Base-by-base conservation (phyloP, 2,888 invertebrate species). In the Spilarctia lutea region DNA sequence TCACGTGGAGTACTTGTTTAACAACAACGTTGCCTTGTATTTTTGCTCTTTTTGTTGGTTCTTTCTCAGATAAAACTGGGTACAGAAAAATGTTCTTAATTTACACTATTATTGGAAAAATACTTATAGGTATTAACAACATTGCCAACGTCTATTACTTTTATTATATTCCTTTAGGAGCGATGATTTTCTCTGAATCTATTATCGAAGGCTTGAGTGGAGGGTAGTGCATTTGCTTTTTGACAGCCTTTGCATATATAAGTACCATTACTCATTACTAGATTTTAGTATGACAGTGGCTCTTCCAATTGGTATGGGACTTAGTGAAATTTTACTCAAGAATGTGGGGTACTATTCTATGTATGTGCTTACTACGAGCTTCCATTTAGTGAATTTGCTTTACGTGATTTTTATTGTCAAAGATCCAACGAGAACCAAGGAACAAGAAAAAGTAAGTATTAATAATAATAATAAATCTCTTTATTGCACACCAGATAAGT, bases 261-360 rank as follows among this genome's bases (percentile, higher is more conserved):
- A 97, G 97, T 67, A 97, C 98, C 83, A 97, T 98, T 7, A 98
- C 98, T 3, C 97, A 97, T 96, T 99, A 35, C 96, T 98, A 35
- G 99, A 98, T 91, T 97, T 98, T 20, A 97, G 98, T 92, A 96
- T 98, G 78, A 98, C 98, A 13, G 96, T 98, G 33, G 98, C 98
- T 0, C 97, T 98, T 71, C 98, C 98, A 0, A 96, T 98, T n/a
- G 99, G 99, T 1, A 97, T 98, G 94, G 97, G 98, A 0, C 89
- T 98, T 2, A 98, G 98, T 87, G 99, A 99, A 0, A 95, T 98
- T 30, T 91, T 98, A 65, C 86, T 97, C 74, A 96, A 96, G 89
- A 96, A 96, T 85, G 96, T 97, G 65, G 98, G 98, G 0, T 98
- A 97, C 89, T 98, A 98, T 87, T 98, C 98, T 3, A 97, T 98